phyloP scores from a whole-genome alignment of 1,140 invertebrate species.

The Stegodyphus dumicola region DNA sequence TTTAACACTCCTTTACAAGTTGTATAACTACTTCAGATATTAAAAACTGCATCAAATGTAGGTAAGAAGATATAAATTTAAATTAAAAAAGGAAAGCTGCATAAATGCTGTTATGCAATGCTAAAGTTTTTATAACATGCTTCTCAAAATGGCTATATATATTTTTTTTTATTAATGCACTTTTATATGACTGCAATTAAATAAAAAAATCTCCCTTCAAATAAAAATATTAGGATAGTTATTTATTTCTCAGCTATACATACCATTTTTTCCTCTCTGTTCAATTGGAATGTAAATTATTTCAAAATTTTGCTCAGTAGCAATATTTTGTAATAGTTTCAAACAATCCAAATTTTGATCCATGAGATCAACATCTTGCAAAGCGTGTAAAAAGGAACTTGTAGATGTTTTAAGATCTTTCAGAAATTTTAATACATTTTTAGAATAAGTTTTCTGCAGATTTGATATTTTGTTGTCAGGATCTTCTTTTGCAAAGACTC shows the following conservation, averaged over 20 bases:
- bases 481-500: conserved; percentile 45
- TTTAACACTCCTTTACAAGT: too few relatives aligned
- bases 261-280: conserved; percentile 51
- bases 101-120: too few relatives aligned
- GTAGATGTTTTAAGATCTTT: conserved; percentile 51
- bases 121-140: too few relatives aligned
- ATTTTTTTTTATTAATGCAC: too few relatives aligned
- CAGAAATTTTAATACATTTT: conserved; percentile 50
- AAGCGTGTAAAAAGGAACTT: conserved; percentile 40
- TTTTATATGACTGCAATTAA: too few relatives aligned
- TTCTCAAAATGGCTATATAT: too few relatives aligned
- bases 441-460: conserved; percentile 50
- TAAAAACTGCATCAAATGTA: too few relatives aligned
- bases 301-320: conserved; percentile 52
- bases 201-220: too few relatives aligned
- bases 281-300: conserved; percentile 53
- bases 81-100: too few relatives aligned
- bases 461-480: conserved; percentile 34
- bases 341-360: conserved; percentile 45
- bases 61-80: too few relatives aligned
- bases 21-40: too few relatives aligned
- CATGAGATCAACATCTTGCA: conserved; percentile 43
- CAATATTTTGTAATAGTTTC: conserved; percentile 43
- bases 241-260: background rate
- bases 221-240: too few relatives aligned